These are phyloP conservation scores for Apostichopus parvimensis DNA, from an alignment of 35 echinoderm and acorn worm species.

Conservation along the genomic window DNA sequence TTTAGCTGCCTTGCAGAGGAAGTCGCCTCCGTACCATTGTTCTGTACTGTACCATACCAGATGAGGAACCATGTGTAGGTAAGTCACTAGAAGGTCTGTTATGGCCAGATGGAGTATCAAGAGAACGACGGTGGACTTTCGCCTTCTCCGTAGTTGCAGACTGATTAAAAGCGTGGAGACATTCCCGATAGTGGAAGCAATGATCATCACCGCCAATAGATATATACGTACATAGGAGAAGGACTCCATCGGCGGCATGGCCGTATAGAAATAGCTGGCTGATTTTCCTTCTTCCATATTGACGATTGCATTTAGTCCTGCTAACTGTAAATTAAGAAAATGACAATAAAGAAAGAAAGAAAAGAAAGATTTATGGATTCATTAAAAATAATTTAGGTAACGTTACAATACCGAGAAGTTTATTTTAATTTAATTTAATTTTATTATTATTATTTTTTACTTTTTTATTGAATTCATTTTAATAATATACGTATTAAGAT, in stretches of 20 bases:
- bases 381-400: too few relatives aligned
- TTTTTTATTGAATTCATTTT: too few relatives aligned
- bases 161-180: constrained; percentile 80
- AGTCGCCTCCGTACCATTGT: constrained; percentile 77
- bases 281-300: not conserved
- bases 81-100: constrained; percentile 84
- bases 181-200: constrained; percentile 90
- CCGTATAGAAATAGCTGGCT: constrained; percentile 11
- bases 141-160: constrained; percentile 65
- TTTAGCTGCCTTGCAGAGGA: constrained; percentile 77
- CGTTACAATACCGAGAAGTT: too few relatives aligned
- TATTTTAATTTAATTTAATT: too few relatives aligned
- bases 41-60: constrained; percentile 78
- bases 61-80: constrained; percentile 79
- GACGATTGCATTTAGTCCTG: not conserved
- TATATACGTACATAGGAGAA: constrained; percentile 1
- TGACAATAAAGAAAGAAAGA: not conserved
- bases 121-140: constrained; percentile 88
- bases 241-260: constrained; percentile 17
- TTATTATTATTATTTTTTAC: too few relatives aligned
- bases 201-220: constrained; percentile 62
- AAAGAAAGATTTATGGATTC: not conserved
- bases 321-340: not conserved
- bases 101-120: constrained; percentile 87
- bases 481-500: not conserved